Percentiles rank a stretch among this genome's conserved stretches.
Conservation (phyloP, 2,797 vertebrate genomes). For the Macrochelys suwanniensis region DNA sequence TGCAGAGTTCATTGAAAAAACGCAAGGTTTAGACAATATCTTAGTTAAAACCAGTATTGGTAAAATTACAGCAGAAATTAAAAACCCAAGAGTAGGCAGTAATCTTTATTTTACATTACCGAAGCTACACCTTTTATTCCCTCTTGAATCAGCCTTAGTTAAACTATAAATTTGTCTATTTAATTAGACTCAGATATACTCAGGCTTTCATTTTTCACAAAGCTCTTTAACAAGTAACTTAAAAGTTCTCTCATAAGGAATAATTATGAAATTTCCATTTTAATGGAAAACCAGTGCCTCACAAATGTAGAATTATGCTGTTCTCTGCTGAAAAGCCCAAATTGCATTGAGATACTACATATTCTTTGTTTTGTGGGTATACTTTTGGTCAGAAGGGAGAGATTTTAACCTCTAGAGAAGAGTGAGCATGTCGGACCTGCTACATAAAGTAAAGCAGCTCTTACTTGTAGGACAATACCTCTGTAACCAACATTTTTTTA, state of each 20-base stretch:
- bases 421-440: background rate
- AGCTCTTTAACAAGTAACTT: background rate
- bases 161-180: background rate
- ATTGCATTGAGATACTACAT: background rate
- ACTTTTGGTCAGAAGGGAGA: background rate
- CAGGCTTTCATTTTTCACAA: background rate
- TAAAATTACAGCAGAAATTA: background rate
- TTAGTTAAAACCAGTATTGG: background rate
- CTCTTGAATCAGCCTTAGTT: background rate
- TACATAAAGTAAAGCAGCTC: background rate
- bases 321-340: background rate
- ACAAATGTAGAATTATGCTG: background rate
- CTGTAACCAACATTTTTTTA: background rate
- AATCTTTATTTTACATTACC: background rate
- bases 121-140: background rate
- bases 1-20: background rate
- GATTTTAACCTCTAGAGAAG: background rate
- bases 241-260: background rate
- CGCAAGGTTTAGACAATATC: background rate
- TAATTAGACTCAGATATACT: background rate
- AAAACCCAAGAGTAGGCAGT: background rate
- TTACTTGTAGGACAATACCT: background rate
- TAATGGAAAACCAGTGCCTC: background rate
- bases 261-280: constrained; percentile 11
- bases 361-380: background rate